A percentile compares a stretch with the other conserved stretches of the same genome.
Conservation (phyloP, 2,888 invertebrate genomes). For the Automeris io region DNA sequence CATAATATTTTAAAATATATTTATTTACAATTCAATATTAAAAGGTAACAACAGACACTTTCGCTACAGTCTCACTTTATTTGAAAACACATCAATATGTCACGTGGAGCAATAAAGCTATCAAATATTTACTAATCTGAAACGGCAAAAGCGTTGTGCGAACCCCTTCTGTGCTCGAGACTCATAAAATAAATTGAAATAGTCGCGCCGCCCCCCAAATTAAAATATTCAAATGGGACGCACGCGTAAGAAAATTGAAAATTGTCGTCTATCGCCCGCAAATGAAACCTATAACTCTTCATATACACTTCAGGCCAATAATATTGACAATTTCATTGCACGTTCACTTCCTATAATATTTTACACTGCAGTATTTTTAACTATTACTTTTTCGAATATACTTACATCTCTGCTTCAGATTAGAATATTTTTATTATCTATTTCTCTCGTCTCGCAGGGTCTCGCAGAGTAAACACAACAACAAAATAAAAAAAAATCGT, state of each 20-base stretch:
- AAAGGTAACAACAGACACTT: neutral
- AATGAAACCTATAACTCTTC: conserved; percentile 76
- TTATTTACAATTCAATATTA: no score
- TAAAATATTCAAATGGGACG: conserved; percentile 78
- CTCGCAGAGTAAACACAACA: no score
- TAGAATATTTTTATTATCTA: no score
- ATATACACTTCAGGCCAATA: conserved; percentile 49
- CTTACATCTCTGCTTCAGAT: no score
- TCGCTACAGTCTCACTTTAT: conserved; percentile 31
- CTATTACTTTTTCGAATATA: no score
- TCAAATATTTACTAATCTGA: conserved; percentile 77
- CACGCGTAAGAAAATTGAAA: conserved; percentile 78
- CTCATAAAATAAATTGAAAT: conserved; percentile 78
- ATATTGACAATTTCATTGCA: no score
- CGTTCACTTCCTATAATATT: no score
- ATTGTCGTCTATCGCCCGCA: conserved; percentile 78
- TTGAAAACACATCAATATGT: conserved; percentile 66
- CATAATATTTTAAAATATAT: no score
- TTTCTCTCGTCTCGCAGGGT: no score
- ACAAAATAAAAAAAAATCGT: no score
- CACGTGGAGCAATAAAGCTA: conserved; percentile 73
- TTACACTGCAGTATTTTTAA: no score
- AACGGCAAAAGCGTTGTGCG: conserved; percentile 63
- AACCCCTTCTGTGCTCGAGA: conserved; percentile 69
- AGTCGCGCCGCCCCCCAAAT: conserved; percentile 77